Percentiles rank a stretch among this genome's conserved stretches.
Evolutionary conservation across 2,797 vertebrate species (phyloP).

Genomic region (Chaunax sp.): DNA sequence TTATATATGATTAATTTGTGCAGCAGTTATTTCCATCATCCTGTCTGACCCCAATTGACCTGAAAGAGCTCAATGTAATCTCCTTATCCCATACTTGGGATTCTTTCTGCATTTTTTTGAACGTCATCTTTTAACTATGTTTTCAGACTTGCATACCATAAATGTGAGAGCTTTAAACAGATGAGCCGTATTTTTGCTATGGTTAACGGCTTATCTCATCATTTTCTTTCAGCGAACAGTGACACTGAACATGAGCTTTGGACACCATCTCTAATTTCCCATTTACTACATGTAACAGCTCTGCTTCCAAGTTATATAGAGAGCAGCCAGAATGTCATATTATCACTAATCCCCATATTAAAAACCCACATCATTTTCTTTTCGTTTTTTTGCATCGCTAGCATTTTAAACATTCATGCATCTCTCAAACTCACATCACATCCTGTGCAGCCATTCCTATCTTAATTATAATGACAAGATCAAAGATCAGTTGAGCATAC

Average conservation of each 20-base stretch:
- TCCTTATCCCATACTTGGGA: constrained; percentile 61
- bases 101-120: constrained; percentile 55
- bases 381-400: constrained; percentile 41
- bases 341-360: constrained; percentile 68
- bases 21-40: constrained; percentile 64
- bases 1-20: constrained; percentile 67
- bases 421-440: constrained; percentile 15
- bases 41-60: constrained; percentile 71
- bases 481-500: constrained; percentile 30
- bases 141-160: constrained; percentile 35
- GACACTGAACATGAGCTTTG: constrained; percentile 49
- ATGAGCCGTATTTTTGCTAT: constrained; percentile 47
- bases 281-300: constrained; percentile 59
- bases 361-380: constrained; percentile 19
- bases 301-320: constrained; percentile 54
- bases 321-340: constrained; percentile 51
- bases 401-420: constrained; percentile 32
- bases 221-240: constrained; percentile 37
- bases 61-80: constrained; percentile 71
- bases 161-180: constrained; percentile 46
- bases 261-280: constrained; percentile 54
- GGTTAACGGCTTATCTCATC: constrained; percentile 53
- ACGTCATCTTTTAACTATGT: constrained; percentile 47
- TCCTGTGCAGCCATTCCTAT: constrained; percentile 29
- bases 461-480: constrained; percentile 36